These are phyloP conservation scores for Zaprionus africanus DNA, from an alignment of 1,140 invertebrate genomes.

Conservation along the genomic window DNA sequence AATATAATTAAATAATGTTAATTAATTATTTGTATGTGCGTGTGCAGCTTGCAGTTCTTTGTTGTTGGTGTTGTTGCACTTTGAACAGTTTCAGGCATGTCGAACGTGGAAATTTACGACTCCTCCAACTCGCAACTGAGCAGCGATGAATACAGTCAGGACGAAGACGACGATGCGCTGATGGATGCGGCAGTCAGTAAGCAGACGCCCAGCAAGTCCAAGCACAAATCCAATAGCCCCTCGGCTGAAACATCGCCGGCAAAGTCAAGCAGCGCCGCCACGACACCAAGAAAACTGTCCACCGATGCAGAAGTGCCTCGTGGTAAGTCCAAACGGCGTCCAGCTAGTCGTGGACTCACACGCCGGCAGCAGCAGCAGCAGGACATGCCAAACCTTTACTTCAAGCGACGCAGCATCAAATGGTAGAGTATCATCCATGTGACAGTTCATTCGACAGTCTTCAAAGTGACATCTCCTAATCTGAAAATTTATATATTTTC, in stretches of 20 bases:
- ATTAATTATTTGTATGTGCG: constrained; percentile 2
- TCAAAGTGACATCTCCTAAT: neutral
- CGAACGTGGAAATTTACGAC: constrained; percentile 71
- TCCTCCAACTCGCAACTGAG: constrained; percentile 65
- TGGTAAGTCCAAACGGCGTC: constrained; percentile 15
- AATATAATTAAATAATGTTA: constrained; percentile 21
- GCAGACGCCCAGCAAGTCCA: constrained; percentile 24
- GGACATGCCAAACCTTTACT: constrained; percentile 33
- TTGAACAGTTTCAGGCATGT: constrained; percentile 37
- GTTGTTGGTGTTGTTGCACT: neutral
- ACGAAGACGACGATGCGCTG: constrained; percentile 64
- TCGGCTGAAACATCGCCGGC: neutral
- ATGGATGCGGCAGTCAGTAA: constrained; percentile 68
- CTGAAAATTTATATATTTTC: neutral
- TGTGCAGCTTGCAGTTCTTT: neutral
- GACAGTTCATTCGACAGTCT: neutral
- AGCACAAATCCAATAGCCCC: constrained; percentile 18
- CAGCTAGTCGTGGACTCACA: constrained; percentile 24
- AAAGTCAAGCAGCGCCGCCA: constrained; percentile 13
- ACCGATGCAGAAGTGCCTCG: constrained; percentile 6
- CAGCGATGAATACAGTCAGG: constrained; percentile 67
- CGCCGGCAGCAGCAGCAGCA: constrained; percentile 27
- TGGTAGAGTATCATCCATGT: constrained; percentile 38
- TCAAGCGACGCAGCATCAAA: constrained; percentile 56
- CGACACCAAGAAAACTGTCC: constrained; percentile 32